These are phyloP conservation scores for Podarcis raffonei DNA, from an alignment of 2,113 vertebrate species.

Conservation along the genomic window DNA sequence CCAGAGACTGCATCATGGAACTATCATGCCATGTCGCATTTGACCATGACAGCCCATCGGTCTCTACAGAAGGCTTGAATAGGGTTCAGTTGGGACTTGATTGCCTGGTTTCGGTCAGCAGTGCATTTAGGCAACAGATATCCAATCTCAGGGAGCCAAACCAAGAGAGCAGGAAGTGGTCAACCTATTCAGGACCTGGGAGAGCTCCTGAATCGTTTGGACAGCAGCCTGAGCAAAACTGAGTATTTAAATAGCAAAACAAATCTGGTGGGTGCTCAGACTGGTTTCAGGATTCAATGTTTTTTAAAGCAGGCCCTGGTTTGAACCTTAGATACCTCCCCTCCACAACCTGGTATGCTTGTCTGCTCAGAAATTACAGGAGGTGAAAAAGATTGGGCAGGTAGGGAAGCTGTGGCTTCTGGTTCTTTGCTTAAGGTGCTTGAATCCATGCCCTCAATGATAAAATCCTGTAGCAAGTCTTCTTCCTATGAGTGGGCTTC, in stretches of 20 bases:
- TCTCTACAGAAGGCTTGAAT: too few relatives aligned
- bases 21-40: too few relatives aligned
- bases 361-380: not conserved
- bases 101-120: not conserved
- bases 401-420: not conserved
- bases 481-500: not conserved
- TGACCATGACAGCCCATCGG: too few relatives aligned
- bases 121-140: not conserved
- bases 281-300: not conserved
- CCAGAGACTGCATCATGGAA: too few relatives aligned
- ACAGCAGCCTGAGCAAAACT: too few relatives aligned
- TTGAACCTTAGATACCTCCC: not conserved
- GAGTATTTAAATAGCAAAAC: too few relatives aligned
- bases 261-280: not conserved
- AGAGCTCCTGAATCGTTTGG: too few relatives aligned
- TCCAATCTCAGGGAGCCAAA: not conserved
- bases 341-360: not conserved
- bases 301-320: not conserved
- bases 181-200: too few relatives aligned
- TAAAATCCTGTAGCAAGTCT: not conserved
- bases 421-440: not conserved
- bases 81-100: not conserved
- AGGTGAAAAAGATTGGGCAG: not conserved
- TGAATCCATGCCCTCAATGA: not conserved
- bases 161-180: not conserved